Base-by-base conservation (phyloP, 2,888 invertebrate genomes). In the Metopia argyrocephala region DNA sequence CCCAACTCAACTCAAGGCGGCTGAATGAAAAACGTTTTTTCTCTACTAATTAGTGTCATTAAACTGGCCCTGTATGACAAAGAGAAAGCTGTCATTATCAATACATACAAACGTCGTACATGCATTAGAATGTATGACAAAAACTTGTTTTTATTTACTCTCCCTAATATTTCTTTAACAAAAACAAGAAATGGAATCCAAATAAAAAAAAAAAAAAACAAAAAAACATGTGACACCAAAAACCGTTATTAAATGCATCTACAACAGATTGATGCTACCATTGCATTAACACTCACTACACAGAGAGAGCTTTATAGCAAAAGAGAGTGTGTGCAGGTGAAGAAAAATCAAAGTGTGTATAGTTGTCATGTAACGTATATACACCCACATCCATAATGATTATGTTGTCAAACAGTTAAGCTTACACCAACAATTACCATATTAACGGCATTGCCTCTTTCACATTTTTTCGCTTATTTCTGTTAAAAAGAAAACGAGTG, bases 11-110 rank as follows among this genome's bases (percentile, higher is more conserved):
- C 52, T 45, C 12, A 38, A 15, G 15, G 15, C 9, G 68, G 45
- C 52, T 7, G 45, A 52, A 66, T 50, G 50, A 38, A 56, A 38
- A 68, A 48, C 71, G 54, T 69, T 82, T 86, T 84, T 88, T n/a
- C n/a, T n/a, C n/a, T 89, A 90, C 90, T 90, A 90, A 90, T 90
- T 90, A 89, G 90, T 88, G 89, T 88, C 90, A 90, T 90, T 90
- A 89, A 87, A 88, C 85, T 87, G 86, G 87, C 86, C 87, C 85
- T 86, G 86, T 85, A 86, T 84, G 86, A 84, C 84, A 84, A 78
- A 85, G 85, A 84, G 82, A 83, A 84, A 84, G 84, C 82, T 84
- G 84, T 84, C 84, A 83, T 84, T 82, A 81, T 73, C 78, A 82
- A 83, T 12, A 38, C 38, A 38, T 38, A 15, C 15, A 12, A 38